Evolutionary conservation across 2,797 vertebrate genomes (phyloP), one percentile per base, ranked within the genome.

Genomic region (Sardinella longiceps): DNA sequence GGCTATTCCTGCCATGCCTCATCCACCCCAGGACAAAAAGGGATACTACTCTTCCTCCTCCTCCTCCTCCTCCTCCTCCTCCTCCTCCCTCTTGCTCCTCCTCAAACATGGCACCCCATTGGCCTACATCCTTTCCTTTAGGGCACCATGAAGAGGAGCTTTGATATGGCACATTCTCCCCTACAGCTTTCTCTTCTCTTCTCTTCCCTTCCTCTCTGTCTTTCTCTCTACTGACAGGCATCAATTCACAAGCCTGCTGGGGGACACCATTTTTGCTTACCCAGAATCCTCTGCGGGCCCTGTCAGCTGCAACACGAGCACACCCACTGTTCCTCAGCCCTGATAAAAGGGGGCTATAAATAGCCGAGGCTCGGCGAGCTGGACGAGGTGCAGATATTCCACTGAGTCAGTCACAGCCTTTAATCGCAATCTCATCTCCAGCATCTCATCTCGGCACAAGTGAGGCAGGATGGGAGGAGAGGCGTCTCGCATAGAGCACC

Each of bases 191-290:
- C 58, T 2, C 50, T 53, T n/a, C n/a, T n/a, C n/a, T n/a, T n/a
- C n/a, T n/a, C n/a, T n/a, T n/a, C n/a, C n/a, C n/a, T n/a, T n/a
- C n/a, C 51, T 18, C 51, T 18, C 51, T 20, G 14, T 53, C 18
- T 56, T 18, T 56, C n/a, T 25, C 56, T 25, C n/a, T n/a, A 60
- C n/a, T 60, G 56, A 33, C 63, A 70, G 63, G 6, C 66, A 74
- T 74, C 60, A 66, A 66, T 66, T 33, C 11, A 15, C 28, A 33
- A 25, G 28, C 60, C 60, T 66, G 60, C 25, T 66, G 60, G 25
- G 60, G 28, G 12, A 66, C 60, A 66, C 60, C 60, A 66, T 28
- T 66, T 56, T 33, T 66, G 60, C 11, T 66, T 66, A 66, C 60
- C 60, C 60, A 66, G 25, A 66, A 66, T 66, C 60, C 60, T 66